Base-by-base conservation (phyloP, 2,888 invertebrate genomes). In the Drosophila aldrichi region DNA sequence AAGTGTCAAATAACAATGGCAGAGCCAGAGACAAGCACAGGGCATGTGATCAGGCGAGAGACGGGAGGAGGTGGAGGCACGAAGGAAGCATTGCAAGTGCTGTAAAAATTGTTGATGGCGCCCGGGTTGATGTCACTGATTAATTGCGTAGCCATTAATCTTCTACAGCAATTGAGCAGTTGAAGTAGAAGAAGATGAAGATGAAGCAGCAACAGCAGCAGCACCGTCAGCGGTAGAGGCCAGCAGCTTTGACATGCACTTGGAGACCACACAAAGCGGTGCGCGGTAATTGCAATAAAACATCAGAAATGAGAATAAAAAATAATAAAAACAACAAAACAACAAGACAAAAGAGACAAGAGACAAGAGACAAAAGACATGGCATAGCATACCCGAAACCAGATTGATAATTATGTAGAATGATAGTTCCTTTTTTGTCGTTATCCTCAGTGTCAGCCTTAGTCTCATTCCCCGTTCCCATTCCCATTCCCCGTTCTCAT, bases 141-240 rank as follows among this genome's bases (percentile, higher is more conserved):
- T 91, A 92, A 92, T 92, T 92, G 92, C 84, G 88, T 87, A 81
- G 91, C 92, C 92, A 92, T 92, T 92, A 92, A 92, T 91, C 91
- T 91, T 80, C 55, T 2, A 54, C 70, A 70, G 72, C 78, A 63
- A 82, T 74, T 74, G 64, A 52, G 77, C 63, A 70, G 44, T 22
- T 16, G 25, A 5, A 46, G 8, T 36, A 41, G 41, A 25, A 44
- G 40, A 9, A n/a, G 40, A 5, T 1, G 44, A 22, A 9, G 16
- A 16, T 16, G 46, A 2, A 32, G 7, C 38, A 59, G 14, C 7
- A 38, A 3, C 38, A 59, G 10, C 40, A 43, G 2, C 48, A 41
- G 25, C 25, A 56, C n/a, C 18, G 25, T 6, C 29, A 20, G 34
- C 29, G 16, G 32, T 6, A 48, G 18, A 40, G 38, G 16, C 34